These are phyloP conservation scores for Characodon lateralis DNA, from an alignment of 2,797 vertebrate genomes.

Conservation along the genomic window DNA sequence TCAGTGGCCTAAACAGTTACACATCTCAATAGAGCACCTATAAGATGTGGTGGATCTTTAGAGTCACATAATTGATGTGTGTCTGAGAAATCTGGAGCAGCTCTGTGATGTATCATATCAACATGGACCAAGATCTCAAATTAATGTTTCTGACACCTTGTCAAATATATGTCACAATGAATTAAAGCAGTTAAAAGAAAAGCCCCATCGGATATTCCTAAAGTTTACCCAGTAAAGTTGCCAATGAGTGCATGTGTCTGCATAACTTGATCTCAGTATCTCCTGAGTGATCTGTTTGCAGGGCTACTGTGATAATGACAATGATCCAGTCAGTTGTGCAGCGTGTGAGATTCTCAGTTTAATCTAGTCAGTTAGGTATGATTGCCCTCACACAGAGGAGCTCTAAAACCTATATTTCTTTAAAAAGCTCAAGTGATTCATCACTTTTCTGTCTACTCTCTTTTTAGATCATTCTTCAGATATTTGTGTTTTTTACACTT, in stretches of 20 bases:
- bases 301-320: too few relatives aligned
- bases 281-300: conserved; percentile 13
- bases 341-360: conserved; percentile 3
- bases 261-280: conserved; percentile 41
- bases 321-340: too few relatives aligned
- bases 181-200: neutral
- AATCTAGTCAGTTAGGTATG: conserved; percentile 17
- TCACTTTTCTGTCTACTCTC: conserved; percentile 6
- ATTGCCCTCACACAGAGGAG: conserved; percentile 8
- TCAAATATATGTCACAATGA: too few relatives aligned
- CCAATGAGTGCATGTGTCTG: neutral
- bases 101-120: too few relatives aligned
- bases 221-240: neutral
- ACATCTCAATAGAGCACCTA: too few relatives aligned
- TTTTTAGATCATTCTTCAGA: conserved; percentile 12
- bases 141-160: too few relatives aligned
- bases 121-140: too few relatives aligned
- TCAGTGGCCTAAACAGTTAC: neutral
- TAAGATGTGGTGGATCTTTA: too few relatives aligned
- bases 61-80: too few relatives aligned
- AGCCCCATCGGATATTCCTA: neutral
- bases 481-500: neutral
- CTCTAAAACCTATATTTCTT: neutral
- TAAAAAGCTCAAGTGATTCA: neutral
- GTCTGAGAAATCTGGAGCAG: too few relatives aligned